A percentile compares a stretch with the other conserved stretches of the same genome.
These are phyloP conservation scores for Alsophila aescularia DNA, from an alignment of 2,888 invertebrate genomes.

Conservation along the genomic window DNA sequence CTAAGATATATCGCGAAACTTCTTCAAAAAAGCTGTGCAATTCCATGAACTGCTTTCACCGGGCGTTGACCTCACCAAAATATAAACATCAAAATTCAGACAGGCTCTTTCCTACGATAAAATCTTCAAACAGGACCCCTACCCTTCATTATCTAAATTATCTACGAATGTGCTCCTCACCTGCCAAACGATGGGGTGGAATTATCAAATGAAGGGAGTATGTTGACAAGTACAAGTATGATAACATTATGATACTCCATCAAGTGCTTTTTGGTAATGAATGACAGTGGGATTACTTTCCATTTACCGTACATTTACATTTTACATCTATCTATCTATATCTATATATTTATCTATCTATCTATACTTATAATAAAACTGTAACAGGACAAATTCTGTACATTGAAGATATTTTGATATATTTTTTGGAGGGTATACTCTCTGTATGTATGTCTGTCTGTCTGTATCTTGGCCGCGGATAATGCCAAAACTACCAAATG, in stretches of 20 bases:
- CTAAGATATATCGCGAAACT: conserved; percentile 3
- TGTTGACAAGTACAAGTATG: conserved; percentile 13
- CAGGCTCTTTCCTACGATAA: conserved; percentile 48
- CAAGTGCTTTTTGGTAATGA: not conserved
- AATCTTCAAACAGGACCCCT: conserved; percentile 45
- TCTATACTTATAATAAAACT: no score
- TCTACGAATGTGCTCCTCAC: conserved; percentile 46
- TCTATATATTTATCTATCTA: no score
- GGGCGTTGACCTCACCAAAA: conserved; percentile 24
- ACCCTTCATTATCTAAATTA: conserved; percentile 56
- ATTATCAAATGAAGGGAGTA: conserved; percentile 34
- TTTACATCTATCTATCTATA: no score
- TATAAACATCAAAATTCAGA: conserved; percentile 43
- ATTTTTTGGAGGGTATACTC: no score
- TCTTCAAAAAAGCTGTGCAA: not conserved
- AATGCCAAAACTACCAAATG: no score
- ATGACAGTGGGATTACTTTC: not conserved
- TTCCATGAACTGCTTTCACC: not conserved
- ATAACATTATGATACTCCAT: not conserved
- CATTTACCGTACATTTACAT: no score
- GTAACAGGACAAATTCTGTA: no score
- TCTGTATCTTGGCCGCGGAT: no score
- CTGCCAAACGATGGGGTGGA: conserved; percentile 18
- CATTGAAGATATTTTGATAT: no score
- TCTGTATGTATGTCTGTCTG: no score